phyloP scores from a whole-genome alignment of 2,888 invertebrate species.

The Agrochola circellaris region DNA sequence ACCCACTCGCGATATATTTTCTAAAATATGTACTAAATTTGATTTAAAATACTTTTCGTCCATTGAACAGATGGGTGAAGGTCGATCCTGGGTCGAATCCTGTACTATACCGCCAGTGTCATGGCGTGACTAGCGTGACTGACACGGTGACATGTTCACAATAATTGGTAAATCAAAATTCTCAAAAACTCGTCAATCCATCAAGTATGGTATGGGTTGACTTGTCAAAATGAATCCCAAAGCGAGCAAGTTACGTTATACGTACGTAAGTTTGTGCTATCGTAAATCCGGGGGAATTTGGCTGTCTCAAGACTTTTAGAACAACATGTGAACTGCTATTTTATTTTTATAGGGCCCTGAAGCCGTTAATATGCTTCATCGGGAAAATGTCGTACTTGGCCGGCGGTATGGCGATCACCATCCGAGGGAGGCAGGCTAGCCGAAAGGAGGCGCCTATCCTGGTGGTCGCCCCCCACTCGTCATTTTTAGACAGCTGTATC shows the following conservation, averaged over 20 bases:
- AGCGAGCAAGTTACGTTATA: slow-evolving; percentile 5
- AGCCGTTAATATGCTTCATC: slow-evolving; percentile 93
- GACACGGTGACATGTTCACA: background rate
- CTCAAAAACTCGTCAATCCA: background rate
- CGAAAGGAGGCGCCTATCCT: slow-evolving; percentile 96
- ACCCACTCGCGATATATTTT: too few relatives aligned
- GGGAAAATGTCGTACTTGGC: slow-evolving; percentile 94
- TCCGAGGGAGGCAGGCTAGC: slow-evolving; percentile 94
- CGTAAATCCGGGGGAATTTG: slow-evolving; percentile 21
- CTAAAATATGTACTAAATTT: too few relatives aligned
- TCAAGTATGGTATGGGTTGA: background rate
- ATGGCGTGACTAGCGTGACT: background rate
- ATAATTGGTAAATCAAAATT: background rate
- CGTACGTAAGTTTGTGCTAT: background rate
- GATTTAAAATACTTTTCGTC: too few relatives aligned
- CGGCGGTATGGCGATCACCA: slow-evolving; percentile 94
- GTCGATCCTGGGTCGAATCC: too few relatives aligned
- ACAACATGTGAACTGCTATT: slow-evolving; percentile 41
- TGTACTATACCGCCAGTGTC: background rate
- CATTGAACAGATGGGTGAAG: too few relatives aligned
- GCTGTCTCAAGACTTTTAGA: slow-evolving; percentile 53
- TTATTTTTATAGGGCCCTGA: slow-evolving; percentile 88
- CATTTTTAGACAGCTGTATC: slow-evolving; percentile 96
- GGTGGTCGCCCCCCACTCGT: slow-evolving; percentile 96
- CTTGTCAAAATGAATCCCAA: background rate